phyloP scores from a whole-genome alignment of 1,140 invertebrate genomes.

The Apis laboriosa region DNA sequence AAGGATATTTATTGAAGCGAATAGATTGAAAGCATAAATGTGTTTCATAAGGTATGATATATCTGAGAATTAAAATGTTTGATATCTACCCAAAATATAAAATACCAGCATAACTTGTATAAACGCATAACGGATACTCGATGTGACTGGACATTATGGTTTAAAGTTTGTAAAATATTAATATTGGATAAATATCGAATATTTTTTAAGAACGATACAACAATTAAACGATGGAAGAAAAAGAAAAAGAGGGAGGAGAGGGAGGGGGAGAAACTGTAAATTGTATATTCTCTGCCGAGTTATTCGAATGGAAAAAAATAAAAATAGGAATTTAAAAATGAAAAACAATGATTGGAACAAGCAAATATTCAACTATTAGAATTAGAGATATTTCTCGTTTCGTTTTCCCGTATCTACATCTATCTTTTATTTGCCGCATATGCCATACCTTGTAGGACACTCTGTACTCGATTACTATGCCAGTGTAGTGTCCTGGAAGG shows the following conservation, averaged over 20 bases:
- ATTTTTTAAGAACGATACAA: slow-evolving; percentile 17
- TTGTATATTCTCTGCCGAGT: not conserved
- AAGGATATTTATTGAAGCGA: slow-evolving; percentile 25
- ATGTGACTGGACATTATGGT: not conserved
- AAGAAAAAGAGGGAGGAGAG: not conserved
- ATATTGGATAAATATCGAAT: not conserved
- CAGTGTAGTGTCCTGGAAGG: slow-evolving; percentile 5
- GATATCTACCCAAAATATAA: slow-evolving; percentile 21
- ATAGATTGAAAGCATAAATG: slow-evolving; percentile 54
- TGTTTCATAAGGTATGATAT: slow-evolving; percentile 19
- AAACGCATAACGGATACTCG: not conserved
- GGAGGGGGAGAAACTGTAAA: not conserved
- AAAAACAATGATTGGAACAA: not conserved
- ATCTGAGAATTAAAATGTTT: not conserved
- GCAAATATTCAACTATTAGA: not conserved
- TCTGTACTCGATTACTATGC: not conserved
- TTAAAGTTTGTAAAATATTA: slow-evolving; percentile 12
- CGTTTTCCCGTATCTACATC: not conserved
- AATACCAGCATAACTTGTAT: slow-evolving; percentile 8
- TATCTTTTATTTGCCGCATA: not conserved
- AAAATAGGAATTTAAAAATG: not conserved
- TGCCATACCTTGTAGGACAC: slow-evolving; percentile 21
- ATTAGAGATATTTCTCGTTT: not conserved
- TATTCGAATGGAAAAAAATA: not conserved
- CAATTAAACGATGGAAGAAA: slow-evolving; percentile 10